A percentile compares a stretch with the other conserved stretches of the same genome.
phyloP scores from a whole-genome alignment of 2,797 vertebrate species.

The Sebastes nivosus region DNA sequence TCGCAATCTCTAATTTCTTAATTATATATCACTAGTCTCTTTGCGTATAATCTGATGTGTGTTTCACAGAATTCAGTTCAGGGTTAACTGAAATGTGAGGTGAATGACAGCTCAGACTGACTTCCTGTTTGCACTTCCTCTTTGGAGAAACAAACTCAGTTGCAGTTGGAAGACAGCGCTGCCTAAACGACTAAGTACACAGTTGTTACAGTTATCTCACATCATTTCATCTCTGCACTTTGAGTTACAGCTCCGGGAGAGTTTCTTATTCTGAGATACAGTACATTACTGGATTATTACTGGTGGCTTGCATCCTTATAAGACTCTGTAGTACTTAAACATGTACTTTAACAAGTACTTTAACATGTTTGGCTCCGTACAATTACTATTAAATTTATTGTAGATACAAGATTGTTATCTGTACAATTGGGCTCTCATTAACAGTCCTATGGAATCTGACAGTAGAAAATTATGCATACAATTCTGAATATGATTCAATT shows the following conservation, averaged over 20 bases:
- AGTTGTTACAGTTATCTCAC: background rate
- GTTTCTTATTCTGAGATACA: background rate
- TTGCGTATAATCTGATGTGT: background rate
- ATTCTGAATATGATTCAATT: background rate
- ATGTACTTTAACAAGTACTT: background rate
- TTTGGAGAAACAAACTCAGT: slow-evolving; percentile 34
- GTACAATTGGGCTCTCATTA: background rate
- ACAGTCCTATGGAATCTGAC: background rate
- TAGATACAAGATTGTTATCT: background rate
- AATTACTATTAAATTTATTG: background rate
- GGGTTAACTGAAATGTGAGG: slow-evolving; percentile 40
- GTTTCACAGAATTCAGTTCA: slow-evolving; percentile 31
- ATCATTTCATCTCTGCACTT: background rate
- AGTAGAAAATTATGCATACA: background rate
- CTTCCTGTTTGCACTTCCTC: slow-evolving; percentile 85
- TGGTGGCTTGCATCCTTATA: background rate
- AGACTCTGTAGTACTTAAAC: background rate
- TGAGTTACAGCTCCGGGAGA: background rate
- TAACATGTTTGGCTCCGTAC: background rate
- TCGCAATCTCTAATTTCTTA: background rate
- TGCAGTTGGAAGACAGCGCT: slow-evolving; percentile 13
- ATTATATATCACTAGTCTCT: background rate
- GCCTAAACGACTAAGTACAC: background rate
- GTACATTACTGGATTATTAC: background rate
- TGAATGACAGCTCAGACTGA: slow-evolving; percentile 53